phyloP scores from a whole-genome alignment of 2,113 vertebrate species.

The Triplophysa dalaica region DNA sequence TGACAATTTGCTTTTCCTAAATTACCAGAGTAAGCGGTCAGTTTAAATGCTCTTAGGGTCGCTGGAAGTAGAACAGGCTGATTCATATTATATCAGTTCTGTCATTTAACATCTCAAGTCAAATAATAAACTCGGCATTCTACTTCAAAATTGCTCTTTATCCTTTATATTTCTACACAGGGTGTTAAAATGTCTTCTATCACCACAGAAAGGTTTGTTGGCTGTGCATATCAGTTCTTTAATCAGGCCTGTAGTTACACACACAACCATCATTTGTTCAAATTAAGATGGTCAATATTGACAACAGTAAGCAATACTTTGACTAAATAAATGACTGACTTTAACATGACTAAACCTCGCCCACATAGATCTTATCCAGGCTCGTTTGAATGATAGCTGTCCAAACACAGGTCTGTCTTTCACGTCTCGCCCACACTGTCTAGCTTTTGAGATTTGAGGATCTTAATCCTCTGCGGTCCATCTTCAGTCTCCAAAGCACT shows the following conservation, averaged over 20 bases:
- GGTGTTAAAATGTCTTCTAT: too few relatives aligned
- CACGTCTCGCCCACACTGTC: background rate
- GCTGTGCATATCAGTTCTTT: too few relatives aligned
- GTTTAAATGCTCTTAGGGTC: too few relatives aligned
- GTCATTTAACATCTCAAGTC: too few relatives aligned
- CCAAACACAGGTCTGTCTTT: slow-evolving; percentile 27
- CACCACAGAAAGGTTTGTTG: too few relatives aligned
- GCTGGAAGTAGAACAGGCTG: too few relatives aligned
- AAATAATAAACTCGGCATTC: too few relatives aligned
- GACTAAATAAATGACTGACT: background rate
- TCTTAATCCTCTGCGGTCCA: slow-evolving; percentile 45
- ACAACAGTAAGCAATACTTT: background rate
- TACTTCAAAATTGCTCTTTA: too few relatives aligned
- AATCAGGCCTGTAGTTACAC: background rate
- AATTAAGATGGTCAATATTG: background rate
- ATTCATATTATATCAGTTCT: too few relatives aligned
- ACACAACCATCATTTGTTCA: background rate
- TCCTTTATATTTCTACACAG: too few relatives aligned
- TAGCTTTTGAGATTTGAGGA: slow-evolving; percentile 33
- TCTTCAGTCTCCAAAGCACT: background rate
- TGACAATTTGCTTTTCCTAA: too few relatives aligned
- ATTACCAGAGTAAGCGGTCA: too few relatives aligned
- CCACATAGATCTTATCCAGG: slow-evolving; percentile 6
- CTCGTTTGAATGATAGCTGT: slow-evolving; percentile 5
- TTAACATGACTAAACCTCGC: background rate